Conservation (phyloP, 1,140 invertebrate genomes). For the Cydia splendana region DNA sequence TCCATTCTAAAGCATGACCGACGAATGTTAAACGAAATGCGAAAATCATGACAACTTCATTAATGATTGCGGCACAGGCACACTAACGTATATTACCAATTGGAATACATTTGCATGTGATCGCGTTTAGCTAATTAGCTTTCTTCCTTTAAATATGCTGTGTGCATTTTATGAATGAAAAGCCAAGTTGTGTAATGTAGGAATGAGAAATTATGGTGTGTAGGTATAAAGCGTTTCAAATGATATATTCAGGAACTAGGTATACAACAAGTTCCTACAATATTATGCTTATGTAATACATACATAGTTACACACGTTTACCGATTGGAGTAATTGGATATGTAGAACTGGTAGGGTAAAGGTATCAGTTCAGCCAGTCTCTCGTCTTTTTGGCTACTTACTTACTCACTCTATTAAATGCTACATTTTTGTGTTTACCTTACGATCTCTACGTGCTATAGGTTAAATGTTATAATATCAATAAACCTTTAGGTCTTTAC, state of each 20-base stretch:
- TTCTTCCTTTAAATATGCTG: slow-evolving; percentile 27
- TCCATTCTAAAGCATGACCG: neutral
- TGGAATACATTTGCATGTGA: slow-evolving; percentile 7
- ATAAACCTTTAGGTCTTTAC: too few relatives aligned
- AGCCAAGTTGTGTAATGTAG: neutral
- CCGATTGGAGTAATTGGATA: too few relatives aligned
- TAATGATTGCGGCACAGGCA: slow-evolving; percentile 9
- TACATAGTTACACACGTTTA: too few relatives aligned
- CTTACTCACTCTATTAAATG: too few relatives aligned
- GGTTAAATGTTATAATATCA: too few relatives aligned
- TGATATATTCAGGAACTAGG: too few relatives aligned
- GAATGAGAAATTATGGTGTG: slow-evolving; percentile 9
- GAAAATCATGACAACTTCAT: slow-evolving; percentile 4
- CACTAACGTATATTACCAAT: slow-evolving; percentile 20
- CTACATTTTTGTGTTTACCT: too few relatives aligned
- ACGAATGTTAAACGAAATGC: neutral
- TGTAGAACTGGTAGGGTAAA: too few relatives aligned
- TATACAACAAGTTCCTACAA: neutral
- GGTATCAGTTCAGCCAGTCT: too few relatives aligned
- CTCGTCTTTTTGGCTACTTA: too few relatives aligned
- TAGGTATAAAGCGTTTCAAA: neutral
- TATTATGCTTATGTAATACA: neutral
- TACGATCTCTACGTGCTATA: too few relatives aligned
- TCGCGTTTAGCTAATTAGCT: neutral
- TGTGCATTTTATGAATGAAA: slow-evolving; percentile 10